Percentiles rank a stretch among this genome's conserved stretches.
Conservation (phyloP, 2,888 invertebrate genomes). For the Nephrotoma guestfalica region DNA sequence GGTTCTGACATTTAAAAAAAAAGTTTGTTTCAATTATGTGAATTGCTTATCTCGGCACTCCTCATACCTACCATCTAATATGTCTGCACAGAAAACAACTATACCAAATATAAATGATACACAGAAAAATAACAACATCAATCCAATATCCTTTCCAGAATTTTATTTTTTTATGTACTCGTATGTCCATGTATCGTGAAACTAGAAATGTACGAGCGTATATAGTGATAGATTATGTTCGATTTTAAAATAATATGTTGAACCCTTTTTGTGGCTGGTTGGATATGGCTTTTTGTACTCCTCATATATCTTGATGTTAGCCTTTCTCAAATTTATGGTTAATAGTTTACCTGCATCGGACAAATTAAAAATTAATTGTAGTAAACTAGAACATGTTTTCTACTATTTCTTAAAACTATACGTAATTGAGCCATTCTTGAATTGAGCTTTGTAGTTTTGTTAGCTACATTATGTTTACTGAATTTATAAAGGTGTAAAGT, state of each 20-base stretch:
- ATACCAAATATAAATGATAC: not conserved
- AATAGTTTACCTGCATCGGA: not conserved
- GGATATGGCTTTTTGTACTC: not conserved
- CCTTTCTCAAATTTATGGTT: not conserved
- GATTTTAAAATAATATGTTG: not conserved
- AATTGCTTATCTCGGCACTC: not conserved
- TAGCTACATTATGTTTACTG: no score
- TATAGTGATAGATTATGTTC: not conserved
- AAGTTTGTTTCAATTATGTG: not conserved
- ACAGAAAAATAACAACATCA: not conserved
- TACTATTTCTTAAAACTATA: no score
- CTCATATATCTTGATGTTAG: not conserved
- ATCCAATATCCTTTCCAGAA: not conserved
- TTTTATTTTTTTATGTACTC: not conserved
- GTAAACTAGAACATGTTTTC: no score
- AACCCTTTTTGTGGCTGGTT: not conserved
- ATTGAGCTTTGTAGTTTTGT: no score
- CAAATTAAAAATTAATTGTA: not conserved
- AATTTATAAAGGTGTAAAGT: no score
- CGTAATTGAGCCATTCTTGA: no score
- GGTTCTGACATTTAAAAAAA: not conserved
- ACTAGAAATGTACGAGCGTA: not conserved
- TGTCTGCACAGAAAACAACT: not conserved
- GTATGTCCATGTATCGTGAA: not conserved
- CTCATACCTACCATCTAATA: not conserved